Conservation (phyloP, 2,888 invertebrate species). For the Argyra leucocephala region DNA sequence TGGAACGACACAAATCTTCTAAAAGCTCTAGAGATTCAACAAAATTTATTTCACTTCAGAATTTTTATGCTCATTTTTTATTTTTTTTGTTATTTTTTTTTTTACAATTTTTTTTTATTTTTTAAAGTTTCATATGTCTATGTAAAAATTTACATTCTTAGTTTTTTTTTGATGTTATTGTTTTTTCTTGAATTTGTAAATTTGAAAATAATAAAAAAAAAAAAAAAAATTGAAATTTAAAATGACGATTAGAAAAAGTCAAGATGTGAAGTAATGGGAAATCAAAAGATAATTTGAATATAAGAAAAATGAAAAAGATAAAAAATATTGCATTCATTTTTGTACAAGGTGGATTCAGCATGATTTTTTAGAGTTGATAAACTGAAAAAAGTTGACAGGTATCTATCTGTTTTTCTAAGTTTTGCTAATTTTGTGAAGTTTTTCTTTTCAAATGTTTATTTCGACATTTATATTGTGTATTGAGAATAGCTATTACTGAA, state of each 20-base stretch:
- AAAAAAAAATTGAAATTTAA: neutral
- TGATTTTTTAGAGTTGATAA: no score
- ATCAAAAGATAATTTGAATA: neutral
- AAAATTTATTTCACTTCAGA: conserved; percentile 20
- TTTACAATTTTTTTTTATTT: neutral
- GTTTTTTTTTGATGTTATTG: no score
- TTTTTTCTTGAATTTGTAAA: neutral
- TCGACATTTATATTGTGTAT: no score
- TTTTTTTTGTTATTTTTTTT: neutral
- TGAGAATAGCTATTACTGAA: no score
- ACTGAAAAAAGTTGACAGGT: no score
- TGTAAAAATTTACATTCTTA: neutral
- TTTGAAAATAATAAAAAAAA: neutral
- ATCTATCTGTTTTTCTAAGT: no score
- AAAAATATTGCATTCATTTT: no score
- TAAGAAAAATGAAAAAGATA: neutral
- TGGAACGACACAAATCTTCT: conserved; percentile 24
- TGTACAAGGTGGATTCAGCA: no score
- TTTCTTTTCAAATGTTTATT: no score
- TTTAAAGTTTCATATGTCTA: neutral
- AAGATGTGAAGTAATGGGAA: neutral
- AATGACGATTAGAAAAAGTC: no score
- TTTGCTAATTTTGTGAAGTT: no score
- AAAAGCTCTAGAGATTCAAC: conserved; percentile 19
- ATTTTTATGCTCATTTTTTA: neutral